These are phyloP conservation scores for Lysandra bellargus DNA, from an alignment of 2,888 invertebrate species.

Conservation along the genomic window DNA sequence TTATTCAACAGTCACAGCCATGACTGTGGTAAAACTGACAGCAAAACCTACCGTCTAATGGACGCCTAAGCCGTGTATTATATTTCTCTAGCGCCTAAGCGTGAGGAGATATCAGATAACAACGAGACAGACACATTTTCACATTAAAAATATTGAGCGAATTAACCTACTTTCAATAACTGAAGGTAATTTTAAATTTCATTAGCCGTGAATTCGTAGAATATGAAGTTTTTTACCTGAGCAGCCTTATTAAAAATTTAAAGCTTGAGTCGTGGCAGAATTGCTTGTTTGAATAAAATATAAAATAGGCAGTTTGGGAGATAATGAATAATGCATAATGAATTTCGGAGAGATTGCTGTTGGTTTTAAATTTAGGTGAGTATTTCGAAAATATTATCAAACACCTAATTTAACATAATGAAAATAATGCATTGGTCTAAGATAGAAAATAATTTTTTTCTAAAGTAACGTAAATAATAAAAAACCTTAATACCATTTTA, in stretches of 20 bases:
- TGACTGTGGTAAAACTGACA: too few species aligned
- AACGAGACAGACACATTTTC: not conserved
- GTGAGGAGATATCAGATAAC: too few species aligned
- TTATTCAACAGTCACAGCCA: too few species aligned
- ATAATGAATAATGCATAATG: constrained; percentile 10
- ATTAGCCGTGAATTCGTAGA: not conserved
- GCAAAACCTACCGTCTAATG: too few species aligned
- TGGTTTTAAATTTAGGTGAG: not conserved
- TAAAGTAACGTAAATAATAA: too few species aligned
- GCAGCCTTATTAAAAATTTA: constrained; percentile 12
- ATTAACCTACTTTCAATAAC: not conserved
- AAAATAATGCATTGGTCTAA: not conserved
- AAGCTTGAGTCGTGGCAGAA: not conserved
- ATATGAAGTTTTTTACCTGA: constrained; percentile 14
- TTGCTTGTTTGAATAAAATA: constrained; percentile 16
- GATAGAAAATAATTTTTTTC: not conserved
- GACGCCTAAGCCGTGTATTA: too few species aligned
- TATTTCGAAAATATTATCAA: not conserved
- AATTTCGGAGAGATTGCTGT: constrained; percentile 3
- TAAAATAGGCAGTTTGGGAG: constrained; percentile 14
- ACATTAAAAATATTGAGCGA: not conserved
- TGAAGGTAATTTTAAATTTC: not conserved
- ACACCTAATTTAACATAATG: not conserved
- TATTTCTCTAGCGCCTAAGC: too few species aligned
- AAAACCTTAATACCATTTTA: too few species aligned